A percentile compares a stretch with the other conserved stretches of the same genome.
These are phyloP conservation scores for Conus betulinus DNA, from an alignment of 1,140 invertebrate genomes.

Conservation along the genomic window DNA sequence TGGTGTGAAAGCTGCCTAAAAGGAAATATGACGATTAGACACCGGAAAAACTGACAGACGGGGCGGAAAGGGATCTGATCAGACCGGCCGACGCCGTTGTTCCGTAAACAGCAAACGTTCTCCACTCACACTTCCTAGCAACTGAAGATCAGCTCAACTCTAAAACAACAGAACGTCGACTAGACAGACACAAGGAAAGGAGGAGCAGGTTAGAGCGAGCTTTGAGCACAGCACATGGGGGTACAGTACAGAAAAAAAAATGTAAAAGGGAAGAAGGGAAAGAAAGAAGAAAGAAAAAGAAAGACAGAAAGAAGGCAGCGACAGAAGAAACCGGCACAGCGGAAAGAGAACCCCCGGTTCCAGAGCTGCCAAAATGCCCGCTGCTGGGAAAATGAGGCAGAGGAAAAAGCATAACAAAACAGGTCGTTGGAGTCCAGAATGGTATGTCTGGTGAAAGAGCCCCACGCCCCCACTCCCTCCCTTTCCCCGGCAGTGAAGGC, in stretches of 20 bases:
- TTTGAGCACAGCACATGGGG: not conserved
- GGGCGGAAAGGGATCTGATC: not conserved
- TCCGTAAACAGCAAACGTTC: not conserved
- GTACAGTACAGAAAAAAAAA: not conserved
- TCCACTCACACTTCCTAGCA: not conserved
- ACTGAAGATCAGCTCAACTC: not conserved
- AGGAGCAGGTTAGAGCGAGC: not conserved
- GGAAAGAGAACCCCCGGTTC: not conserved
- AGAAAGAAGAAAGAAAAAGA: not conserved
- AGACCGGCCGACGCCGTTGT: not conserved
- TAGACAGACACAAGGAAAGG: not conserved
- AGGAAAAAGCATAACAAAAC: slow-evolving; percentile 1
- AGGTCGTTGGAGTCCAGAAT: slow-evolving; percentile 10
- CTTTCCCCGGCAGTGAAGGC: not conserved
- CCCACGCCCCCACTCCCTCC: not conserved
- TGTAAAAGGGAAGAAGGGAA: no score
- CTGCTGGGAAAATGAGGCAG: not conserved
- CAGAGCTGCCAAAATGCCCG: not conserved
- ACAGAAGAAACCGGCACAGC: not conserved
- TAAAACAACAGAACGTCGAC: not conserved
- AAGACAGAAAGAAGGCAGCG: not conserved
- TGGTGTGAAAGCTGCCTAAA: not conserved
- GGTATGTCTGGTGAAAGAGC: not conserved
- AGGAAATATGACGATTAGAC: not conserved
- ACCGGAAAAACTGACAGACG: not conserved